Evolutionary conservation across 2,113 vertebrate genomes (phyloP).

Genomic region (Corvus cornix): DNA sequence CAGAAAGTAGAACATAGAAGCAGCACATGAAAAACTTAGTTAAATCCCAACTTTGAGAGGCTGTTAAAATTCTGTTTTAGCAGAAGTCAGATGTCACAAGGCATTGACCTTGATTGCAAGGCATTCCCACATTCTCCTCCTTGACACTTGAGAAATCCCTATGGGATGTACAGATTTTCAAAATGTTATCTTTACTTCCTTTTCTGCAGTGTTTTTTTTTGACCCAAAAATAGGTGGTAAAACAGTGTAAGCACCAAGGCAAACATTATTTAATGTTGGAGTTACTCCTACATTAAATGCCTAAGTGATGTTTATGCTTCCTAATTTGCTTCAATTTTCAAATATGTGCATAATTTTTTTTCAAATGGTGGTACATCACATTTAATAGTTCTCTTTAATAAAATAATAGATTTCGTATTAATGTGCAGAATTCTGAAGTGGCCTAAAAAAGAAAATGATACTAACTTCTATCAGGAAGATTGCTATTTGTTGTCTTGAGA

Average conservation of each 20-base stretch:
- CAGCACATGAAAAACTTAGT: neutral
- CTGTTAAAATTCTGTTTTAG: neutral
- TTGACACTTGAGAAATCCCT: neutral
- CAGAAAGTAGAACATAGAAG: neutral
- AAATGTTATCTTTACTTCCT: neutral
- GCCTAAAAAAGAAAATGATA: neutral
- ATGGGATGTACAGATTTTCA: neutral
- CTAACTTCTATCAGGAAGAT: neutral
- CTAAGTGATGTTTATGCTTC: neutral
- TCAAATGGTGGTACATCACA: neutral
- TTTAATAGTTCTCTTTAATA: neutral
- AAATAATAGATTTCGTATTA: neutral
- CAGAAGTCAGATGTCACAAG: neutral
- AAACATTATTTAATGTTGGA: neutral
- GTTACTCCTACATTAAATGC: neutral
- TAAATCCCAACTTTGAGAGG: neutral
- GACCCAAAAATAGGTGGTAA: neutral
- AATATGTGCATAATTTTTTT: neutral
- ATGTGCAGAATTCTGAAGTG: neutral
- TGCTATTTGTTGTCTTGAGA: neutral
- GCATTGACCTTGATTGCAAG: neutral
- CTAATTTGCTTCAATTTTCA: neutral
- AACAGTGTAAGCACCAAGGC: neutral
- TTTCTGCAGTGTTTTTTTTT: neutral
- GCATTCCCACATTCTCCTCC: neutral